phyloP scores from a whole-genome alignment of 1,140 invertebrate species.

The Cotesia typhae region DNA sequence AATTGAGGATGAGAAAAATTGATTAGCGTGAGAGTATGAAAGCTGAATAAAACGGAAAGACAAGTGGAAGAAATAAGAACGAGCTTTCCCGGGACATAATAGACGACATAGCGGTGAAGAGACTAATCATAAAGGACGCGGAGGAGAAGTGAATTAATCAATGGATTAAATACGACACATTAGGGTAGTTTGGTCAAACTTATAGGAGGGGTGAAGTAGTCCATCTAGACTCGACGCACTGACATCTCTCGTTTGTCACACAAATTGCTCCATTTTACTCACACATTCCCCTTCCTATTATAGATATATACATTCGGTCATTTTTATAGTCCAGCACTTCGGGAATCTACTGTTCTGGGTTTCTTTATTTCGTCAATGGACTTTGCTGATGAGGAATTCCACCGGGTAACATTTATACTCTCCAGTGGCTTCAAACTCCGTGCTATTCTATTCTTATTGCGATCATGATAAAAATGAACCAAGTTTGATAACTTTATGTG shows the following conservation, averaged over 20 bases:
- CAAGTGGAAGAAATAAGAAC: conserved; percentile 5
- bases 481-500: too few relatives aligned
- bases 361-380: conserved; percentile 45
- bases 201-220: conserved; percentile 15
- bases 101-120: conserved; percentile 21
- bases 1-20: conserved; percentile 24
- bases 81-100: background rate
- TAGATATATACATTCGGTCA: background rate
- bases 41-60: conserved; percentile 4
- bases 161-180: conserved; percentile 61
- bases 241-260: conserved; percentile 65
- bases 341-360: background rate
- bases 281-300: conserved; percentile 1
- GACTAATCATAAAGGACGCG: conserved; percentile 63
- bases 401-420: conserved; percentile 35
- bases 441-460: too few relatives aligned
- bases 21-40: conserved; percentile 45
- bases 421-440: background rate
- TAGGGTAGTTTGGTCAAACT: conserved; percentile 14
- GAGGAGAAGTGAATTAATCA: conserved; percentile 65
- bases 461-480: too few relatives aligned
- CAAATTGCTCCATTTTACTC: conserved; percentile 62
- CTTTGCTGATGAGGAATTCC: conserved; percentile 52
- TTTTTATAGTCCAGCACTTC: background rate
- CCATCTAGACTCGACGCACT: conserved; percentile 44